Base-by-base conservation (phyloP, 2,113 vertebrate species). In the Phocoena sinus region DNA sequence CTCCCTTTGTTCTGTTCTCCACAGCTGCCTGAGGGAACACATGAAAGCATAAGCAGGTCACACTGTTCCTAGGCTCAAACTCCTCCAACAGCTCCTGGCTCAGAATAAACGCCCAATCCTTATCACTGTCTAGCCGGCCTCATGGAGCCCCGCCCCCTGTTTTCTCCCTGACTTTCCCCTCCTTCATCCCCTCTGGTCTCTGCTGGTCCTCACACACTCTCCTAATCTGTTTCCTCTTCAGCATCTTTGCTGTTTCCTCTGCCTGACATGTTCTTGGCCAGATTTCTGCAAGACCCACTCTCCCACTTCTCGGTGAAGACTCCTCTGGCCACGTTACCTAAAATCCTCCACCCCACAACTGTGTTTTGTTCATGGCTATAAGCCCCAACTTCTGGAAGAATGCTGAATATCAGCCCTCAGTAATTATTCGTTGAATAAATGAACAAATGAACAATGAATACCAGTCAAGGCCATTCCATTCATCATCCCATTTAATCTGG, bases 41-140 rank as follows among this genome's bases (percentile, higher is more conserved):
- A 10, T 0, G 4, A 13, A 21, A 36, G 31, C 4, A 3, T 58
- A 25, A 58, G 18, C 6, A 41, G 31, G 11, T 58, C 56, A 41
- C 15, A 53, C 65, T 8, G 21, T 44, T 56, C 25, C 33, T 86
- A 8, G 44, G n/a, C 26, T 56, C 50, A 47, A n/a, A 23, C 47
- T 41, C 71, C 50, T 44, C 71, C 3, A 9, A 1, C 1, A 12
- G n/a, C 41, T 80, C 44, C 23, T 5, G 20, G 17, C 44, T 58
- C 63, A 79, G 68, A 28, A 63, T 14, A 67, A 56, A 67, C 4
- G 28, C 23, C 58, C 1, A 4, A 26, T 56, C 11, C 89, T 91
- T 20, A 13, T 18, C 4, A 8, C 1, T 28, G 31, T 14, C 12
- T 8, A 7, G 53, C 1, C 0, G 25, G n/a, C 20, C 71, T n/a